Conservation (phyloP, 2,113 vertebrate genomes). For the Calidris pugnax region DNA sequence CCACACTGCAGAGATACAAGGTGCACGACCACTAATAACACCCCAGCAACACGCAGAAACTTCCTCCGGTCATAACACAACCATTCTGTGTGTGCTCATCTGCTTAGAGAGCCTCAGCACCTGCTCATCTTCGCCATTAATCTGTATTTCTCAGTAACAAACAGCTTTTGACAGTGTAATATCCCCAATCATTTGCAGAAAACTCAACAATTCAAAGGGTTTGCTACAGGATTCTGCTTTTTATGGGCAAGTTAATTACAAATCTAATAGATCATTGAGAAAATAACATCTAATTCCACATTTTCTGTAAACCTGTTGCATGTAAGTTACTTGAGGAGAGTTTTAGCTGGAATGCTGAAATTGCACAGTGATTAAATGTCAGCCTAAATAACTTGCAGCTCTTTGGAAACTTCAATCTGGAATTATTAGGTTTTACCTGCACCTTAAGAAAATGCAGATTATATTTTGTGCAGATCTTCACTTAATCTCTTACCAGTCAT, state of each 20-base stretch:
- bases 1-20: background rate
- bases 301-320: background rate
- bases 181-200: background rate
- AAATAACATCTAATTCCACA: background rate
- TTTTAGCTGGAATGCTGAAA: background rate
- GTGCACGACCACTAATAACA: background rate
- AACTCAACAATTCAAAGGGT: background rate
- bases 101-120: background rate
- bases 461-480: background rate
- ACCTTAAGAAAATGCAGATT: background rate
- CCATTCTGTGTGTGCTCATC: background rate
- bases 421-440: background rate
- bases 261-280: background rate
- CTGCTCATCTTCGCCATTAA: background rate
- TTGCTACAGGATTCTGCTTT: background rate
- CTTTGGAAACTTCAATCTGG: background rate
- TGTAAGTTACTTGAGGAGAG: background rate
- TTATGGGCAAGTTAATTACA: background rate
- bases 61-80: background rate
- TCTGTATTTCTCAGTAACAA: background rate
- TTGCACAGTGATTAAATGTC: background rate
- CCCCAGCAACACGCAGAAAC: background rate
- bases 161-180: background rate
- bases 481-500: background rate
- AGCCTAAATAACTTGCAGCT: background rate